A percentile compares a stretch with the other conserved stretches of the same genome.
Evolutionary conservation across 2,797 vertebrate genomes (phyloP).

Genomic region (Anolis apletophallus): DNA sequence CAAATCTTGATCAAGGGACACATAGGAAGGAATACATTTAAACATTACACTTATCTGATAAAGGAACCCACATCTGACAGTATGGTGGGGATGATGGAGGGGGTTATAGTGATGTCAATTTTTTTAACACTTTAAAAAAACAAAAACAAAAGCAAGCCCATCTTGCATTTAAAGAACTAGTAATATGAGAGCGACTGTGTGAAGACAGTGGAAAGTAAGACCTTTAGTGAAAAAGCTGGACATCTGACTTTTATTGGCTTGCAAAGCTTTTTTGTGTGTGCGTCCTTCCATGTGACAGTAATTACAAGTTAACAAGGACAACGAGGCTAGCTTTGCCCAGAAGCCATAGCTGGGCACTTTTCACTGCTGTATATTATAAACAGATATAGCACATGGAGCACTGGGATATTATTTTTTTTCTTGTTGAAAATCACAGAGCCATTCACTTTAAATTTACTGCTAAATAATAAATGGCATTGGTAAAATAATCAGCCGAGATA

Average conservation of each 20-base stretch:
- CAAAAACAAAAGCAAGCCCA: background rate
- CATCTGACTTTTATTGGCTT: slow-evolving; percentile 56
- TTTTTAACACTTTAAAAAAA: background rate
- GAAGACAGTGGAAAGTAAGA: background rate
- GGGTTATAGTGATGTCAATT: background rate
- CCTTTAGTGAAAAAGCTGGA: slow-evolving; percentile 41
- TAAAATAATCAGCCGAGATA: slow-evolving; percentile 64
- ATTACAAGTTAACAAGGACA: slow-evolving; percentile 57
- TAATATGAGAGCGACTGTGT: background rate
- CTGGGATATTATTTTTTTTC: slow-evolving; percentile 64
- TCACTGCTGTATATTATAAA: slow-evolving; percentile 61
- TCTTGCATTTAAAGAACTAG: background rate
- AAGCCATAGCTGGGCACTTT: background rate
- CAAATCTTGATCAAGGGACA: background rate
- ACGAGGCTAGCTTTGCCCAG: slow-evolving; percentile 44
- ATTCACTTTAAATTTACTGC: slow-evolving; percentile 68
- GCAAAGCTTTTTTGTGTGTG: slow-evolving; percentile 38
- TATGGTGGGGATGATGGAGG: background rate
- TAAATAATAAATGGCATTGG: slow-evolving; percentile 70
- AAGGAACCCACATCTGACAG: background rate
- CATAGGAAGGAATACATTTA: background rate
- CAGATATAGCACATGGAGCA: slow-evolving; percentile 46
- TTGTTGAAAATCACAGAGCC: slow-evolving; percentile 63
- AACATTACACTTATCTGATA: background rate
- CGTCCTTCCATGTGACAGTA: slow-evolving; percentile 42